Evolutionary conservation across 2,113 vertebrate species (phyloP).

Genomic region (Anthoscopus minutus): DNA sequence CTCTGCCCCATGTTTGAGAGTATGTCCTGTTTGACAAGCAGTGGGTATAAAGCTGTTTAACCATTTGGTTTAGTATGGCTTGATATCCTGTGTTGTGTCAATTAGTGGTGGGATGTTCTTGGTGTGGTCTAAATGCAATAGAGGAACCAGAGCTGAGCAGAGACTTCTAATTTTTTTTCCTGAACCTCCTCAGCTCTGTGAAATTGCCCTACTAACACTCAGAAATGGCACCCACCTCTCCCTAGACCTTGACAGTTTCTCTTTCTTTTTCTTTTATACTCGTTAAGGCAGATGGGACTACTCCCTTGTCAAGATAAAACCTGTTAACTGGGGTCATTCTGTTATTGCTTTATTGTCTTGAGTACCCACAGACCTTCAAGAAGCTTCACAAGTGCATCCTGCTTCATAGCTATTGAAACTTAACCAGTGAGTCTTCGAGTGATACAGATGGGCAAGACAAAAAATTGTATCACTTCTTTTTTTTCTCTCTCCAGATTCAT

Average conservation of each 20-base stretch:
- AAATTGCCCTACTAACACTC: not conserved
- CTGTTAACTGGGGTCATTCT: not conserved
- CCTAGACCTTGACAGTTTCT: not conserved
- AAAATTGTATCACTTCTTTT: not conserved
- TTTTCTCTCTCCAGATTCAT: not conserved
- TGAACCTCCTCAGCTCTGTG: not conserved
- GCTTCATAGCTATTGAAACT: not conserved
- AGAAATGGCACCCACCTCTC: not conserved
- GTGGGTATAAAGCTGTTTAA: not conserved
- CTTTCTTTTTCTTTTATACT: conserved; percentile 11
- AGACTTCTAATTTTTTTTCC: not conserved
- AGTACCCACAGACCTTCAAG: not conserved
- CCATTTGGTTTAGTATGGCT: not conserved
- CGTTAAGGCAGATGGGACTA: not conserved
- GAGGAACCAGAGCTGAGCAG: not conserved
- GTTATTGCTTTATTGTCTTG: conserved; percentile 16
- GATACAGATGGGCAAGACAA: not conserved
- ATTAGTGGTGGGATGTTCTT: not conserved
- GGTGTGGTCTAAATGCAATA: not conserved
- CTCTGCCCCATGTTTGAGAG: not conserved
- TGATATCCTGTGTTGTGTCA: not conserved
- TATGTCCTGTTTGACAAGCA: accelerated
- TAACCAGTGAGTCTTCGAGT: not conserved
- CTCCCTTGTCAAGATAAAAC: conserved; percentile 2
- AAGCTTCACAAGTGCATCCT: not conserved